Evolutionary conservation across 2,797 vertebrate genomes (phyloP).

Genomic region (Phylloscopus collybita): DNA sequence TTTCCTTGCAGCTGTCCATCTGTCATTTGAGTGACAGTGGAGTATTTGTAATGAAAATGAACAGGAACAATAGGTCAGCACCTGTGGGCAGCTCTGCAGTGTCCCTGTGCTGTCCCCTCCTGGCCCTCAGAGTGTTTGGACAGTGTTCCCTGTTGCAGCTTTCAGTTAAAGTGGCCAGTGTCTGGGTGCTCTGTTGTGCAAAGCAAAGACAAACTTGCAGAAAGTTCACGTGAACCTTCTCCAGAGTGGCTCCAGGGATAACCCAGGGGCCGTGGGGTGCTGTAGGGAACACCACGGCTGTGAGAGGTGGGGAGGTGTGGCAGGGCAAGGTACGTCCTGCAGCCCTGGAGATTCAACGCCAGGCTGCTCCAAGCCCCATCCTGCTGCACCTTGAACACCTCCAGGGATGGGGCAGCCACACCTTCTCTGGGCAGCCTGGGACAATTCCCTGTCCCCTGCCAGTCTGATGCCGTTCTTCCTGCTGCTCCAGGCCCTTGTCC

Average conservation of each 20-base stretch:
- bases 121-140: fast-evolving
- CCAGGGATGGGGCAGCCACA: neutral
- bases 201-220: neutral
- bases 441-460: neutral
- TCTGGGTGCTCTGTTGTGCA: neutral
- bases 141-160: neutral
- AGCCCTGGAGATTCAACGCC: neutral
- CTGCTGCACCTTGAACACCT: neutral
- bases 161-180: neutral
- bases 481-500: neutral
- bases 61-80: neutral
- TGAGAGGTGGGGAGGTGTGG: neutral
- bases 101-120: neutral
- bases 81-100: fast-evolving
- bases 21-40: fast-evolving
- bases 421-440: neutral
- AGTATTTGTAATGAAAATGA: neutral
- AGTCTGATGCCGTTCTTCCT: neutral
- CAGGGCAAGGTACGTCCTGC: fast-evolving
- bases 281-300: neutral
- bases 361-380: neutral
- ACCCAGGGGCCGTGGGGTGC: fast-evolving
- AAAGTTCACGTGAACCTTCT: fast-evolving
- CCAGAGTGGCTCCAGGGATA: fast-evolving
- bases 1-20: neutral